Conservation (phyloP, 2,113 vertebrate species). For the Hippopotamus amphibius region DNA sequence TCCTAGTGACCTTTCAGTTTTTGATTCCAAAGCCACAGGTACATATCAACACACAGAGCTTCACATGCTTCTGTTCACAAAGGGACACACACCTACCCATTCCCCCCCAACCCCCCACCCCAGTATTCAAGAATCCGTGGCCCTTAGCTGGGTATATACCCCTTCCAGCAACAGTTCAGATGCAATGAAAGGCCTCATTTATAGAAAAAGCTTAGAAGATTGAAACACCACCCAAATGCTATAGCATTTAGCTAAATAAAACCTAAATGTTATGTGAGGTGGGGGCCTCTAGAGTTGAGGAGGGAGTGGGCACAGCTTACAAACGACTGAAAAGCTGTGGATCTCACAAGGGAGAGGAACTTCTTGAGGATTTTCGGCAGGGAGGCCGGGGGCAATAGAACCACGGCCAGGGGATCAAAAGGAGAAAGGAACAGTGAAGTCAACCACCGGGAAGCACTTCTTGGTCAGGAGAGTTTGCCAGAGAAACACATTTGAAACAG, state of each 20-base stretch:
- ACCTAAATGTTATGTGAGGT: slow-evolving; percentile 58
- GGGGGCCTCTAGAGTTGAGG: background rate
- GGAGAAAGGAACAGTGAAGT: slow-evolving; percentile 55
- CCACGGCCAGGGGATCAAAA: background rate
- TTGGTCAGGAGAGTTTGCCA: slow-evolving; percentile 28
- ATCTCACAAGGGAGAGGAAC: background rate
- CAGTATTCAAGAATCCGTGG: background rate
- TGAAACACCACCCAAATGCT: background rate
- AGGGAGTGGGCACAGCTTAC: background rate
- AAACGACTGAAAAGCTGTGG: slow-evolving; percentile 46
- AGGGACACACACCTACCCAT: background rate
- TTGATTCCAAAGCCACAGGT: slow-evolving; percentile 57
- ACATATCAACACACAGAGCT: slow-evolving; percentile 14
- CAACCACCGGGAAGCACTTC: slow-evolving; percentile 30
- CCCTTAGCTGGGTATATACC: background rate
- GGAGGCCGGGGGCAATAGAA: slow-evolving; percentile 2
- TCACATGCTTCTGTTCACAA: slow-evolving; percentile 16
- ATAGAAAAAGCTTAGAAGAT: slow-evolving; percentile 69
- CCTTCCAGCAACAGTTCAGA: slow-evolving; percentile 54
- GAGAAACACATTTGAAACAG: background rate
- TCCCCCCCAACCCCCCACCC: background rate
- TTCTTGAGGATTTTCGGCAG: slow-evolving; percentile 29
- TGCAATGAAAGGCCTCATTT: slow-evolving; percentile 54
- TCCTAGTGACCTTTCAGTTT: slow-evolving; percentile 50
- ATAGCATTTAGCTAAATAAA: slow-evolving; percentile 62